A percentile compares a stretch with the other conserved stretches of the same genome.
These are phyloP conservation scores for Hirtodrosophila duncani DNA, from an alignment of 2,888 invertebrate species.

Conservation along the genomic window DNA sequence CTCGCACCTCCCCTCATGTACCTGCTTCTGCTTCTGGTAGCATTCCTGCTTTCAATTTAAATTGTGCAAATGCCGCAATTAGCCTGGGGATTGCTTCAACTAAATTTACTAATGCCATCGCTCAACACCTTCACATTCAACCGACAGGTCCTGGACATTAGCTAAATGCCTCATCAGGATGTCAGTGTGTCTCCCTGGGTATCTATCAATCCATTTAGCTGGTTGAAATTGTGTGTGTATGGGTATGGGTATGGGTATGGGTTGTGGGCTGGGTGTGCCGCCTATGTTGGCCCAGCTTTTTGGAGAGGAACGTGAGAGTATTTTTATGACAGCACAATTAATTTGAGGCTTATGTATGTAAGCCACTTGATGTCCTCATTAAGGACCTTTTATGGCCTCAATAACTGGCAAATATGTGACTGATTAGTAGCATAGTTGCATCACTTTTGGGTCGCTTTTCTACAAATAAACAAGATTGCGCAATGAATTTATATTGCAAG, in stretches of 20 bases:
- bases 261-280: too few species aligned
- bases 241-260: neutral
- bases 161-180: constrained; percentile 35
- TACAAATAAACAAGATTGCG: constrained; percentile 17
- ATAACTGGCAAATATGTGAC: constrained; percentile 67
- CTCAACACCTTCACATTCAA: constrained; percentile 52
- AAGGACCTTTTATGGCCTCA: constrained; percentile 61
- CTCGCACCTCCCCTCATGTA: too few species aligned
- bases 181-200: neutral
- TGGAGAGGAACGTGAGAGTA: constrained; percentile 50
- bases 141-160: constrained; percentile 29
- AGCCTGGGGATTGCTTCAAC: constrained; percentile 42
- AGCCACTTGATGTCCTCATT: constrained; percentile 72
- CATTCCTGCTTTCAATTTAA: constrained; percentile 20
- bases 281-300: neutral
- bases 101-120: constrained; percentile 42
- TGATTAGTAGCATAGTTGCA: too few species aligned
- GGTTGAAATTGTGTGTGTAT: too few species aligned
- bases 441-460: constrained; percentile 11
- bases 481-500: constrained; percentile 22
- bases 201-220: neutral
- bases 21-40: too few species aligned
- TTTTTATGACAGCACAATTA: constrained; percentile 73
- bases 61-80: constrained; percentile 53
- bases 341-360: constrained; percentile 67